phyloP scores from a whole-genome alignment of 1,140 invertebrate species.

The Neotoxoptera formosana region DNA sequence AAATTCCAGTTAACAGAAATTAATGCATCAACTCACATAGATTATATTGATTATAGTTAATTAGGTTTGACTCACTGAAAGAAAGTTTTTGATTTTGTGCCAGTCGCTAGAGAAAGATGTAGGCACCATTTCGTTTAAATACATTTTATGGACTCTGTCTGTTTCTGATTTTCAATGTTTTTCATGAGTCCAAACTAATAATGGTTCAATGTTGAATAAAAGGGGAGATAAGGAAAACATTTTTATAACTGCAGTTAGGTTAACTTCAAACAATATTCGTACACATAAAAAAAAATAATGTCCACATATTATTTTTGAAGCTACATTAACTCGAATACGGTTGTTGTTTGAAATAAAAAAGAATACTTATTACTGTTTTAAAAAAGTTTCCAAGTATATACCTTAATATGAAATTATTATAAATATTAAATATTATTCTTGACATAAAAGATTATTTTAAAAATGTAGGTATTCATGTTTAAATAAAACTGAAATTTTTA shows the following conservation, averaged over 20 bases:
- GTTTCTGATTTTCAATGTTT: not conserved
- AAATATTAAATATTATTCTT: not conserved
- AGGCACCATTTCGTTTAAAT: too few species aligned
- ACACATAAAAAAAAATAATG: not conserved
- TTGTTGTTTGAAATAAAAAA: not conserved
- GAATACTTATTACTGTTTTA: not conserved
- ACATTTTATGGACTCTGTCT: too few species aligned
- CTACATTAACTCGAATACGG: not conserved
- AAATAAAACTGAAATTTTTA: not conserved
- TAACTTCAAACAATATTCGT: not conserved
- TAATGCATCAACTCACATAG: not conserved
- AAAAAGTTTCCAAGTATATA: not conserved
- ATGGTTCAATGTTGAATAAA: not conserved
- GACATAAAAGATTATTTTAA: not conserved
- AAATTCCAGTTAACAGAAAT: not conserved
- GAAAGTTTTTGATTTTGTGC: not conserved
- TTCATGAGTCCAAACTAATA: not conserved
- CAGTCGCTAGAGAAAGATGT: too few species aligned
- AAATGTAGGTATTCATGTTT: not conserved
- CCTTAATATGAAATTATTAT: too few species aligned
- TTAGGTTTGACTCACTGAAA: not conserved
- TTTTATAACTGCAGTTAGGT: not conserved
- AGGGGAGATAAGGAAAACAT: not conserved
- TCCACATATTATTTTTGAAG: not conserved
- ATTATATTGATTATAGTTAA: not conserved